Evolutionary conservation across 2,888 invertebrate genomes (phyloP).

Genomic region (Conomelus anceps): DNA sequence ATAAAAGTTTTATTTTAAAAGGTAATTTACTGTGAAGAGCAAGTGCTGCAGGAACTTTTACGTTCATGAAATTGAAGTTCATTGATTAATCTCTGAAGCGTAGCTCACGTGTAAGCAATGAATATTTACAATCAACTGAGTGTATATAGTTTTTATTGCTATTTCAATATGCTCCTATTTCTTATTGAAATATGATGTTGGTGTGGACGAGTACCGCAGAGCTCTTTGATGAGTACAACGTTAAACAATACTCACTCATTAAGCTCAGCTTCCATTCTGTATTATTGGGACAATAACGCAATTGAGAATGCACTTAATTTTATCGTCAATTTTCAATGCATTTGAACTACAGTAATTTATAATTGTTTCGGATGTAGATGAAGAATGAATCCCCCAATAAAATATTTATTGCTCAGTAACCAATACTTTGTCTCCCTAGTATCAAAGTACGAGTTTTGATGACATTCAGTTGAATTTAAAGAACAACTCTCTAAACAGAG

Average conservation of each 20-base stretch:
- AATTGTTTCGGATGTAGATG: not conserved
- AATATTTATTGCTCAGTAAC: too few relatives aligned
- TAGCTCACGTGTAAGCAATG: not conserved
- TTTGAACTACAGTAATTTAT: too few relatives aligned
- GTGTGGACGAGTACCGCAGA: not conserved
- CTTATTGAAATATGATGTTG: not conserved
- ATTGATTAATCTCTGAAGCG: not conserved
- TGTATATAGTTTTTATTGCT: not conserved
- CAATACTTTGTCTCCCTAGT: too few relatives aligned
- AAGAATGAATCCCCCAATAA: too few relatives aligned
- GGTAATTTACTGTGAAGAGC: too few relatives aligned
- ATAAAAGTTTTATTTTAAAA: too few relatives aligned
- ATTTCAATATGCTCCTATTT: not conserved
- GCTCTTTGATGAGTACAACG: not conserved
- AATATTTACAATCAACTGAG: not conserved
- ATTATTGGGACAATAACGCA: not conserved
- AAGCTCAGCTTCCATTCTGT: not conserved
- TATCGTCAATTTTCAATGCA: not conserved
- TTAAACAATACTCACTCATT: not conserved
- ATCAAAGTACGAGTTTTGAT: too few relatives aligned
- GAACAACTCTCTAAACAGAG: too few relatives aligned
- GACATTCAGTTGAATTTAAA: too few relatives aligned
- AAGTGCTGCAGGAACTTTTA: too few relatives aligned
- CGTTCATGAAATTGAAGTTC: too few relatives aligned
- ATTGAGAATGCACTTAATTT: not conserved